phyloP scores from a whole-genome alignment of 2,797 vertebrate species.

The Falco columbarius region DNA sequence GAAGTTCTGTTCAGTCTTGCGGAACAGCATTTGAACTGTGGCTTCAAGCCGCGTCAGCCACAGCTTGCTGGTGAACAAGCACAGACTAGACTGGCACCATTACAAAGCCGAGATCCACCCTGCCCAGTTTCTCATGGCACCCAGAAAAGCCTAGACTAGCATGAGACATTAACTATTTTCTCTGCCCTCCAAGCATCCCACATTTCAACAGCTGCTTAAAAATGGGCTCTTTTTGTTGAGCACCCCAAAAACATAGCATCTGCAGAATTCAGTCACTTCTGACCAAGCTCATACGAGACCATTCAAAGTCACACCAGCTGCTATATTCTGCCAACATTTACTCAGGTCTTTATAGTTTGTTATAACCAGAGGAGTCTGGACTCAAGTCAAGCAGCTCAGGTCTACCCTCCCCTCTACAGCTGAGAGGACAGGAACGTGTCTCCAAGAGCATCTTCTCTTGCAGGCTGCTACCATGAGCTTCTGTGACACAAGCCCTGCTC shows the following conservation, averaged over 20 bases:
- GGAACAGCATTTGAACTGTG: not conserved
- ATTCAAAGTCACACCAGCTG: not conserved
- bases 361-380: not conserved
- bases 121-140: not conserved
- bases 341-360: not conserved
- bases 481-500: not conserved
- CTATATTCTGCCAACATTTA: not conserved
- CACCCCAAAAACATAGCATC: not conserved
- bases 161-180: not conserved
- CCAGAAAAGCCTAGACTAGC: not conserved
- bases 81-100: not conserved
- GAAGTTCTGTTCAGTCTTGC: not conserved
- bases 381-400: not conserved
- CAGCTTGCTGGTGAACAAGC: not conserved
- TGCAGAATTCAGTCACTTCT: not conserved
- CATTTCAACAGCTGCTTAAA: not conserved
- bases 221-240: not conserved
- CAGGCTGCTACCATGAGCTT: accelerated
- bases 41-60: not conserved
- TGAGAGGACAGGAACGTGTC: accelerated
- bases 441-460: not conserved
- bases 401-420: not conserved
- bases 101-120: not conserved
- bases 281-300: not conserved
- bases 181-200: not conserved